These are phyloP conservation scores for Sigmodon hispidus DNA, from an alignment of 2,113 vertebrate genomes.

Conservation along the genomic window DNA sequence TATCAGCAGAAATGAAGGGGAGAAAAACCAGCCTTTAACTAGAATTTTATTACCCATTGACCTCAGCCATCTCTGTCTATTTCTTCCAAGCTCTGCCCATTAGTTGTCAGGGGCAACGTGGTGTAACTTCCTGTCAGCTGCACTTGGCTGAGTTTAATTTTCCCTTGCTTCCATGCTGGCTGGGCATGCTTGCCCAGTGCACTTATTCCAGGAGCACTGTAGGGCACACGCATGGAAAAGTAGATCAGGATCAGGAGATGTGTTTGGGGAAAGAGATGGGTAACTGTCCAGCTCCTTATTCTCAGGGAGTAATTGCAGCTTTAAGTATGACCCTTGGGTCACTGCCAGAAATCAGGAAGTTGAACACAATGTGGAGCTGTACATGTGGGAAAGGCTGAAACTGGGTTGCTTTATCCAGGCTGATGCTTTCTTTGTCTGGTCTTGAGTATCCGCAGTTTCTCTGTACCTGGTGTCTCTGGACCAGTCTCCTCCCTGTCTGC, in stretches of 20 bases:
- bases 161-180: constrained; percentile 60
- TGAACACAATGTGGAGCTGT: not conserved
- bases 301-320: constrained; percentile 54
- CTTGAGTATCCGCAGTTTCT: not conserved
- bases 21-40: constrained; percentile 87
- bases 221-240: constrained; percentile 12
- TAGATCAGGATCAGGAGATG: constrained; percentile 67
- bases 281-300: constrained; percentile 44
- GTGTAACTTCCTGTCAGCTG: constrained; percentile 78
- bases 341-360: constrained; percentile 12
- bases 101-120: constrained; percentile 89
- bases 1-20: constrained; percentile 86
- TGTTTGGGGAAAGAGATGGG: constrained; percentile 39
- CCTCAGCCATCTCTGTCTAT: constrained; percentile 87
- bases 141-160: constrained; percentile 83
- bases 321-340: not conserved
- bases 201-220: constrained; percentile 44
- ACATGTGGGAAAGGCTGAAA: not conserved
- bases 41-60: constrained; percentile 89
- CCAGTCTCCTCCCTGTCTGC: not conserved
- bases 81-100: constrained; percentile 83
- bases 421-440: not conserved
- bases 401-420: not conserved
- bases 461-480: not conserved
- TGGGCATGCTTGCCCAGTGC: not conserved